Evolutionary conservation across 2,888 invertebrate species (phyloP).

Genomic region (Lasioglossum marginatum): DNA sequence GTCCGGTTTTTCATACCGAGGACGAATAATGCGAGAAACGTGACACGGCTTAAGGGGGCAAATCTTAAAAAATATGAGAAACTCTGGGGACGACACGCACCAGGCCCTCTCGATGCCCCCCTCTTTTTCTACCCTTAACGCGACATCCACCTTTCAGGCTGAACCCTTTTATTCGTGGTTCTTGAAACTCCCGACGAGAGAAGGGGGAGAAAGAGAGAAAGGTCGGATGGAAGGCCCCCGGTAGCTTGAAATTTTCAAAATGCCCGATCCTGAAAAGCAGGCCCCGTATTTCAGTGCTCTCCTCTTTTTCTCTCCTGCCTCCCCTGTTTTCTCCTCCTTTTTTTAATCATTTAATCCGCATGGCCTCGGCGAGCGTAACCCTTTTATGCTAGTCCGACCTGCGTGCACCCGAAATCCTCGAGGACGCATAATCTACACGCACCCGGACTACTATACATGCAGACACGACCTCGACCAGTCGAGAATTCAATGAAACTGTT

Average conservation of each 20-base stretch:
- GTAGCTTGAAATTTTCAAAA: constrained; percentile 83
- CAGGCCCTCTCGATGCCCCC: constrained; percentile 31
- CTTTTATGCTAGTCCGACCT: constrained; percentile 74
- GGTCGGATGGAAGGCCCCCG: constrained; percentile 61
- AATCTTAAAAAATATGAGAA: constrained; percentile 84
- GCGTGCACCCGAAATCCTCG: constrained; percentile 49
- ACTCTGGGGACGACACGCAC: constrained; percentile 71
- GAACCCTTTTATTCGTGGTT: constrained; percentile 82
- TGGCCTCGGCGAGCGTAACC: constrained; percentile 81
- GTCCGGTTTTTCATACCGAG: constrained; percentile 9
- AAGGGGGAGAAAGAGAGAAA: constrained; percentile 57
- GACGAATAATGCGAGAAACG: constrained; percentile 70
- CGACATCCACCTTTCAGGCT: constrained; percentile 75
- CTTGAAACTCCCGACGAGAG: constrained; percentile 76
- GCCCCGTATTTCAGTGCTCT: constrained; percentile 76
- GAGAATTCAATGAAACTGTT: constrained; percentile 11
- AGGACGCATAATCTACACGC: constrained; percentile 25
- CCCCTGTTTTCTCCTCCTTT: constrained; percentile 46
- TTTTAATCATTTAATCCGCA: constrained; percentile 84
- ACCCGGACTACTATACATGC: background rate
- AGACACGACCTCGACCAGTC: background rate
- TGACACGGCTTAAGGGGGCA: constrained; percentile 82
- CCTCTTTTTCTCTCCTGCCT: constrained; percentile 37
- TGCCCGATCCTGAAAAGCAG: constrained; percentile 81
- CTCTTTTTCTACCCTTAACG: constrained; percentile 40